Conservation (phyloP, 2,888 invertebrate species). For the Phyllotreta striolata region DNA sequence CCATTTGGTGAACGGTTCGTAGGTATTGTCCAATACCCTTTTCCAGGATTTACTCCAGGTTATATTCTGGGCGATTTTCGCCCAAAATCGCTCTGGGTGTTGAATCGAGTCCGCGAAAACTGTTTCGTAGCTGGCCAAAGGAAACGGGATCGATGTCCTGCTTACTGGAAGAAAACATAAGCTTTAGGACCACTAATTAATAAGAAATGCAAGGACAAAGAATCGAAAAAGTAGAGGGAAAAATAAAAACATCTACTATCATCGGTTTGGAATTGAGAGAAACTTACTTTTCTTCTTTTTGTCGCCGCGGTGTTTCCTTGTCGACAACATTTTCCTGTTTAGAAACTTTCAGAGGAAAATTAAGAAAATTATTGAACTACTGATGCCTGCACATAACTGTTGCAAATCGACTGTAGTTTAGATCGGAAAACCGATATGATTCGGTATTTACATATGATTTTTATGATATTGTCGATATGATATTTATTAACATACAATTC, state of each 20-base stretch:
- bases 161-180: slow-evolving; percentile 33
- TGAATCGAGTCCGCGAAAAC: slow-evolving; percentile 74
- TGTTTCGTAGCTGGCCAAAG: slow-evolving; percentile 68
- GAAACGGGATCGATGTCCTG: slow-evolving; percentile 53
- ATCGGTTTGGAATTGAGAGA: not conserved
- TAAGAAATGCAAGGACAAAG: no score
- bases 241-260: no score
- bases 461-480: no score
- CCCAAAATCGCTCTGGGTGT: slow-evolving; percentile 87
- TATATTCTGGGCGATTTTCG: slow-evolving; percentile 74
- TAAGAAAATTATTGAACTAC: slow-evolving; percentile 2
- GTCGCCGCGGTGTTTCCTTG: slow-evolving; percentile 23
- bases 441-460: no score
- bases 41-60: slow-evolving; percentile 89
- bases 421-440: slow-evolving; percentile 3
- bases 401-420: not conserved
- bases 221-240: no score
- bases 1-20: slow-evolving; percentile 91
- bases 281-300: slow-evolving; percentile 32
- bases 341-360: not conserved
- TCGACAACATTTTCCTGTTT: slow-evolving; percentile 17
- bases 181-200: no score
- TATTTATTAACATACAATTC: slow-evolving; percentile 38
- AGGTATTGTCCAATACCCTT: slow-evolving; percentile 81
- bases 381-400: slow-evolving; percentile 8